A percentile compares a stretch with the other conserved stretches of the same genome.
Evolutionary conservation across 2,797 vertebrate species (phyloP).

Genomic region (Gorsachius magnificus): DNA sequence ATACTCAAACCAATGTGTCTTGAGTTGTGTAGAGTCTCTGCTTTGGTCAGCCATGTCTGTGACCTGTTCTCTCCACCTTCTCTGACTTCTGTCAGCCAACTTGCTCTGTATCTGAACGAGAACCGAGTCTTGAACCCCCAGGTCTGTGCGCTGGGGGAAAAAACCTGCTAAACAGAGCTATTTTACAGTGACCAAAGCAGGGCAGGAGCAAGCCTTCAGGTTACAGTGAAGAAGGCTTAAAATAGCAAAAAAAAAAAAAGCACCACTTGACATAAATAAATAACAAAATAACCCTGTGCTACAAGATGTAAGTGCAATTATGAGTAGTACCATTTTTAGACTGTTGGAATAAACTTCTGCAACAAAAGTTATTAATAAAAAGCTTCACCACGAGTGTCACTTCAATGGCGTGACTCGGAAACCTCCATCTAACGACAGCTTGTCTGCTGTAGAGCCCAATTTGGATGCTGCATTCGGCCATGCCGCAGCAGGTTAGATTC

Average conservation of each 20-base stretch:
- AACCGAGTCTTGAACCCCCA: background rate
- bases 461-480: background rate
- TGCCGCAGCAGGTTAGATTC: background rate
- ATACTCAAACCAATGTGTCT: background rate
- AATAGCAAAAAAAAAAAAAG: background rate
- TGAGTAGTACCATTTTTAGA: slow-evolving; percentile 25
- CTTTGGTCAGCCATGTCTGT: background rate
- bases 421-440: background rate
- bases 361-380: slow-evolving; percentile 49
- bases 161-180: background rate
- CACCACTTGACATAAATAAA: background rate
- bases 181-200: background rate
- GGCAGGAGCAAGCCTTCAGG: background rate
- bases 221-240: background rate
- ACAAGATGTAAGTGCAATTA: background rate
- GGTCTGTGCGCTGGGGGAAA: background rate
- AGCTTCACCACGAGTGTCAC: background rate
- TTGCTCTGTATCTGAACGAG: background rate
- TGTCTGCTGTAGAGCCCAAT: slow-evolving; percentile 5
- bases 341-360: background rate
- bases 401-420: slow-evolving; percentile 15
- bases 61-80: background rate
- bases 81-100: background rate
- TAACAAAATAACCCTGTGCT: background rate
- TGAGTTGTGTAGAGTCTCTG: background rate